Evolutionary conservation across 2,797 vertebrate species (phyloP).

Genomic region (Muscicapa comitata): DNA sequence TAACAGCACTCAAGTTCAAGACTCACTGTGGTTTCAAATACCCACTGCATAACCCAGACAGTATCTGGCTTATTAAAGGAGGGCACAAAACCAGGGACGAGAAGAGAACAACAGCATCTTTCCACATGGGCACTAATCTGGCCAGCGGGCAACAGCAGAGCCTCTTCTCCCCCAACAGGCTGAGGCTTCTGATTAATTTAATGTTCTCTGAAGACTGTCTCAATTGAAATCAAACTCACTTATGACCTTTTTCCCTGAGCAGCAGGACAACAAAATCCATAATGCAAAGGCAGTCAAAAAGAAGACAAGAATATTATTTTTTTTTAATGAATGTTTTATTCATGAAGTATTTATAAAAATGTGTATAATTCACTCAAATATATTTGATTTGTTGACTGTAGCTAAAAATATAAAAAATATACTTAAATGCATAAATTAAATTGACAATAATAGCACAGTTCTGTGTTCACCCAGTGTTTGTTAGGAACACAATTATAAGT

Average conservation of each 20-base stretch:
- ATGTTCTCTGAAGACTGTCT: conserved; percentile 4
- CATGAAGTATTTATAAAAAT: conserved; percentile 36
- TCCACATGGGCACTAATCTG: neutral
- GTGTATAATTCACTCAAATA: conserved; percentile 42
- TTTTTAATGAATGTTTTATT: conserved; percentile 71
- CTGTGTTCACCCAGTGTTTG: conserved; percentile 33
- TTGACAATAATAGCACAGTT: conserved; percentile 36
- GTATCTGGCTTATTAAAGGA: neutral
- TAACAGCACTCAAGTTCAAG: neutral
- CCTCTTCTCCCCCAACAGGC: neutral
- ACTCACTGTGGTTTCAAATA: neutral
- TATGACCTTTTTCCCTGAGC: conserved; percentile 42
- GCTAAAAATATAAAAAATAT: conserved; percentile 71
- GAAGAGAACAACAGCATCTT: neutral
- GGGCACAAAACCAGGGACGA: neutral
- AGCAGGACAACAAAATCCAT: conserved; percentile 38
- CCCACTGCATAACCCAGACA: neutral
- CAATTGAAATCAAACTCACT: conserved; percentile 45
- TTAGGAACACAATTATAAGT: conserved; percentile 29
- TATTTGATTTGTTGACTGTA: conserved; percentile 42
- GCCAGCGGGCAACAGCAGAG: neutral
- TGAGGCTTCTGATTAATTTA: neutral
- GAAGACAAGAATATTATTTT: neutral
- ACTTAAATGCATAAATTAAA: conserved; percentile 71
- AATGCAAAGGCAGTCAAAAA: conserved; percentile 4